Base-by-base conservation (phyloP, 2,888 invertebrate species). In the Epinotia brunnichana region DNA sequence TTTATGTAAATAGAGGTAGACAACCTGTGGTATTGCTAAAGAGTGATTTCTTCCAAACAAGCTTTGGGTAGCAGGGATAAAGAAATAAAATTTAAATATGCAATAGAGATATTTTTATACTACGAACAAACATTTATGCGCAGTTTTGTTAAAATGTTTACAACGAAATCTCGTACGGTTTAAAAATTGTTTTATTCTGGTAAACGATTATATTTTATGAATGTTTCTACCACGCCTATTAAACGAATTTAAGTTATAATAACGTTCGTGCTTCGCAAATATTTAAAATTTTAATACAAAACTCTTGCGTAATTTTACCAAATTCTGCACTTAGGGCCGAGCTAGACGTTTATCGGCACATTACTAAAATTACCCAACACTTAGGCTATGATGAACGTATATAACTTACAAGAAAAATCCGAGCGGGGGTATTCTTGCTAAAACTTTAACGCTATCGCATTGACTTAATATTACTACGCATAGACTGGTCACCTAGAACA, bases 341-440 rank as follows among this genome's bases (percentile, higher is more conserved):
- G 29, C 44, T 59, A 44, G 21, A 19, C 60, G 54, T 72, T 71
- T 61, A 72, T 67, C 41, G 67, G 60, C 10, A 44, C 67, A 72
- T 72, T 72, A 72, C 61, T 61, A 72, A 72, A 72, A 72, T 72
- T 72, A 54, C 67, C 67, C 67, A n/a, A 67, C 71, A 61, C 66
- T 72, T 72, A 53, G 66, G 61, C 19, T 35, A 56, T 61, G 66
- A 54, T 71, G 54, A 67, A 67, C 60, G 54, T 67, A 39, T 61
- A 56, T 54, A 70, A 66, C 10, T 71, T 51, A 48, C 13, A 67
- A 54, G 29, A 48, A 67, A 66, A 70, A 44, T 15, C 41, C 53
- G 51, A n/a, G 19, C 0, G 2, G 44, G 35, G 5, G 10, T 59
- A 71, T 66, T 71, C 66, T 29, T 41, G 24, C 5, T 19, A 17